Evolutionary conservation across 2,888 invertebrate species (phyloP).

Genomic region (Coenonympha glycerion): DNA sequence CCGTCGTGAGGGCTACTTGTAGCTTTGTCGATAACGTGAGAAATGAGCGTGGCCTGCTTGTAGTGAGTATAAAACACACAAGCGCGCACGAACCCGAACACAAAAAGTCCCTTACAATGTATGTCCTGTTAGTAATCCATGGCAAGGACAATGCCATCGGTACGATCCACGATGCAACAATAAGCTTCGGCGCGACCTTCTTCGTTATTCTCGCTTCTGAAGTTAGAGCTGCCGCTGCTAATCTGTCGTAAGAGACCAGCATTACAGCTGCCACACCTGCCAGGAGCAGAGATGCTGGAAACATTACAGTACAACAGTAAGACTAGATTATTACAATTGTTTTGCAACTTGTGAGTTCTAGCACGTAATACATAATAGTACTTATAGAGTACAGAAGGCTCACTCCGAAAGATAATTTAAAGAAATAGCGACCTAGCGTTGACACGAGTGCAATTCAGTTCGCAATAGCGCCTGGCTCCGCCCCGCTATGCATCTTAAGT

Average conservation of each 20-base stretch:
- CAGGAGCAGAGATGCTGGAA: constrained; percentile 80
- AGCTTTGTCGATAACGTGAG: too few relatives aligned
- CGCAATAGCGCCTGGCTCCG: too few relatives aligned
- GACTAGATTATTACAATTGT: background rate
- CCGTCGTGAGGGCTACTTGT: too few relatives aligned
- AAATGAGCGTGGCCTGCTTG: too few relatives aligned
- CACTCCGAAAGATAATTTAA: too few relatives aligned
- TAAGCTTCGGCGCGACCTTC: constrained; percentile 78
- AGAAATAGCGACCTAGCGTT: too few relatives aligned
- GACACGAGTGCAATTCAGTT: too few relatives aligned
- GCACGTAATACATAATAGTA: too few relatives aligned
- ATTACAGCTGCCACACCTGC: constrained; percentile 86
- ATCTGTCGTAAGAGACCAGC: constrained; percentile 86
- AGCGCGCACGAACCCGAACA: background rate
- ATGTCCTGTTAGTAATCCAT: constrained; percentile 78
- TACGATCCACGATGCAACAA: constrained; percentile 80
- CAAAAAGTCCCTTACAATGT: constrained; percentile 66
- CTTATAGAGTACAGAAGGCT: too few relatives aligned
- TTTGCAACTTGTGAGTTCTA: too few relatives aligned
- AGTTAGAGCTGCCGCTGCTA: constrained; percentile 86
- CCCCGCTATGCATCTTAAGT: too few relatives aligned
- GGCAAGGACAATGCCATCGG: constrained; percentile 80
- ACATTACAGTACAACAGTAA: background rate
- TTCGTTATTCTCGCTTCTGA: constrained; percentile 81
- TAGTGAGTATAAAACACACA: too few relatives aligned